Base-by-base conservation (phyloP, 2,113 vertebrate species). In the Ascaphus truei region DNA sequence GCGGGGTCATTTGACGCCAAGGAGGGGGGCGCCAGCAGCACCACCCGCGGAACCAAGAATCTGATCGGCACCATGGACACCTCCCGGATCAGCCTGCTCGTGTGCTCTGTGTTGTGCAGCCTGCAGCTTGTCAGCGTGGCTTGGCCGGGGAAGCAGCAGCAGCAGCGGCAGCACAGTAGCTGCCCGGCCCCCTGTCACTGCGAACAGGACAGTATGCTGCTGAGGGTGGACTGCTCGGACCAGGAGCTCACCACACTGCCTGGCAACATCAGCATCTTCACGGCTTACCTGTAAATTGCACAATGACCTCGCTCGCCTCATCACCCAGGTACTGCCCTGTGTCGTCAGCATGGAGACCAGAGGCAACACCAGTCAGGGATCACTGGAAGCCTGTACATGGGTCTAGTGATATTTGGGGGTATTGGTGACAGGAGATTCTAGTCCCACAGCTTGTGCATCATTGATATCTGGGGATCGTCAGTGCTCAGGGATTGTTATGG, bases 141-240 rank as follows among this genome's bases (percentile, higher is more conserved):
- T 39, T 64, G 13, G 63, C 37, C 52, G 67, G 77, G 53, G 57
- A 71, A 61, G 68, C 41, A 48, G 72, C 60, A 59, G n/a, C n/a
- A n/a, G n/a, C n/a, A n/a, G n/a, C n/a, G n/a, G n/a, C 71, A 68
- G 4, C 81, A 69, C 33, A 69, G 83, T 20, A 85, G 82, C 22
- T 92, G 91, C 73, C 90, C 90, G 2, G 65, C 63, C 1, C 83
- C 68, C 45, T 92, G 91, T 76, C 85, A 83, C 50, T 92, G 91
- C 71, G 89, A 92, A 56, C 80, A 73, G 41, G 91, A 92, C 48
- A 89, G 88, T 27, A 76, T 77, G 84, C 73, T 90, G 23, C 69
- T 89, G 65, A 71, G 88, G 3, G 88, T 86, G 55, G 92, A 92
- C 82, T 93, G 92, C 85, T 87, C 92, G 10, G 89, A 93, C 81